phyloP scores from a whole-genome alignment of 2,888 invertebrate genomes.

The Myopa testacea region DNA sequence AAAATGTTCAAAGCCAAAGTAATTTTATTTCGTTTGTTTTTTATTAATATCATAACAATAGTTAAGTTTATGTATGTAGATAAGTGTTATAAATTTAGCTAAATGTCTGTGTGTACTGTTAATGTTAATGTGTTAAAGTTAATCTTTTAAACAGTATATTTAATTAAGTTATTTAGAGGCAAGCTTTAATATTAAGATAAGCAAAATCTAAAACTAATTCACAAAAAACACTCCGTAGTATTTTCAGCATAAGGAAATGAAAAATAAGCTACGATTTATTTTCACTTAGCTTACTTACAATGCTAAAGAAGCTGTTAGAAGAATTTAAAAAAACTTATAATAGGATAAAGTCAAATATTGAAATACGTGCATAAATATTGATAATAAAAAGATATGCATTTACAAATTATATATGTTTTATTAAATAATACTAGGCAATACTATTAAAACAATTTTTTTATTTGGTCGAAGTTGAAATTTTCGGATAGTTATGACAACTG shows the following conservation, averaged over 20 bases:
- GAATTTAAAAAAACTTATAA: too few relatives aligned
- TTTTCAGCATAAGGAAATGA: conserved; percentile 7
- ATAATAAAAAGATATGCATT: too few relatives aligned
- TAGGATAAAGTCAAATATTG: too few relatives aligned
- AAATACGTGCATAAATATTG: too few relatives aligned
- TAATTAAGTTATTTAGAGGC: not conserved
- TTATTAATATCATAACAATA: not conserved
- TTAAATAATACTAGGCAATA: too few relatives aligned
- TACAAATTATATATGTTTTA: too few relatives aligned
- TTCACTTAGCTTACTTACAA: too few relatives aligned
- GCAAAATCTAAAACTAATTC: not conserved
- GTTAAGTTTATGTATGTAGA: conserved; percentile 7
- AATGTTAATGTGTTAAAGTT: not conserved
- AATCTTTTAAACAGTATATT: not conserved
- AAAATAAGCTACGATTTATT: not conserved
- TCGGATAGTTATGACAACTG: too few relatives aligned
- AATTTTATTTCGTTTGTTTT: not conserved
- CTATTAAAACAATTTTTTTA: too few relatives aligned
- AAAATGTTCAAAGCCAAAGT: conserved; percentile 36
- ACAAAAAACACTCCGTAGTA: not conserved
- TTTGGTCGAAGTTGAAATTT: too few relatives aligned
- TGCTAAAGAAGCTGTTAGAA: too few relatives aligned
- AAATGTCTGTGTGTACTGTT: conserved; percentile 1
- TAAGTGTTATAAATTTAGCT: conserved; percentile 22
- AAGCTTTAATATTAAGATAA: conserved; percentile 7